A percentile compares a stretch with the other conserved stretches of the same genome.
These are phyloP conservation scores for Helostoma temminkii DNA, from an alignment of 2,797 vertebrate genomes.

Conservation along the genomic window DNA sequence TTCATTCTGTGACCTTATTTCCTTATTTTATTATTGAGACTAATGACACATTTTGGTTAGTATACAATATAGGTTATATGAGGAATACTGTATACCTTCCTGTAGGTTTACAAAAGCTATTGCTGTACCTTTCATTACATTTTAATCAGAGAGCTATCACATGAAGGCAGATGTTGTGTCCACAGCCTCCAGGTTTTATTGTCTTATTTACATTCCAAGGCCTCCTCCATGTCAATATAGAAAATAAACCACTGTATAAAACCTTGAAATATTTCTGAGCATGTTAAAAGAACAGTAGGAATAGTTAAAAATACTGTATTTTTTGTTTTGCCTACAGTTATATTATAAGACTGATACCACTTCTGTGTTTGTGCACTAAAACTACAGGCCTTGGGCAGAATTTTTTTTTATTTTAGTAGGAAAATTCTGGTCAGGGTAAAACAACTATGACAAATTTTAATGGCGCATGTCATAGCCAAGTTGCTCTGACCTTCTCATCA, in stretches of 20 bases:
- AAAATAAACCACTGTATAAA: conserved; percentile 4
- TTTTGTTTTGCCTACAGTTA: neutral
- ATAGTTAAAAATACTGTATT: neutral
- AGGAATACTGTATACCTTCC: neutral
- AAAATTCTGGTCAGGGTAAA: neutral
- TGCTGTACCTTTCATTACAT: conserved; percentile 9
- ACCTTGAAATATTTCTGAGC: neutral
- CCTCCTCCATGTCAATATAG: conserved; percentile 27
- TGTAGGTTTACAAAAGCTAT: conserved; percentile 6
- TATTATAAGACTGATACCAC: neutral
- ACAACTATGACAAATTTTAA: no score
- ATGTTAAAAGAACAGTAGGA: neutral
- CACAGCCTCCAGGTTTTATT: conserved; percentile 37
- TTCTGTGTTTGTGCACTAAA: neutral
- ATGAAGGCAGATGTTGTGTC: conserved; percentile 25
- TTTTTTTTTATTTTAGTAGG: neutral
- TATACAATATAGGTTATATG: no score
- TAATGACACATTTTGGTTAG: no score
- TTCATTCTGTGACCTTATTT: no score
- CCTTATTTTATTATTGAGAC: no score
- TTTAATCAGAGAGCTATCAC: conserved; percentile 23
- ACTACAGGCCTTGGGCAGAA: no score
- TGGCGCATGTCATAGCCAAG: no score
- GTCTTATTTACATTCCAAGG: conserved; percentile 51
- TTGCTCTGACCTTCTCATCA: no score